Percentiles rank a stretch among this genome's conserved stretches.
phyloP scores from a whole-genome alignment of 1,140 invertebrate genomes.

The Trachymyrmex septentrionalis region DNA sequence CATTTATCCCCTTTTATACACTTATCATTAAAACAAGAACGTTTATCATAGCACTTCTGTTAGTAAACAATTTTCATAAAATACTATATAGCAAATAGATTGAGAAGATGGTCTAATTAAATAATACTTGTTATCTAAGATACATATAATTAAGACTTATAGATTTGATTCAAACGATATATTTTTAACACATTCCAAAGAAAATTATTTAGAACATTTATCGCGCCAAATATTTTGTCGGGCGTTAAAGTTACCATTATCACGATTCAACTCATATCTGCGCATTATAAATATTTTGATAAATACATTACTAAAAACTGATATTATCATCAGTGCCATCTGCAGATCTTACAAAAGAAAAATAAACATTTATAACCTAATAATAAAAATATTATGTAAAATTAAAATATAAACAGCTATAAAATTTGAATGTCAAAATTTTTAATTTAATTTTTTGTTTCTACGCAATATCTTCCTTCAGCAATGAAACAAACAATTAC shows the following conservation, averaged over 20 bases:
- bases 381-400: not conserved
- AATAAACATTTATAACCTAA: not conserved
- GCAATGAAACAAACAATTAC: not conserved
- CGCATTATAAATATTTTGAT: not conserved
- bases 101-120: not conserved
- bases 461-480: not conserved
- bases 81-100: not conserved
- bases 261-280: not conserved
- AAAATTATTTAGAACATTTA: not conserved
- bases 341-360: not conserved
- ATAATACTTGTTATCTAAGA: not conserved
- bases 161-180: not conserved
- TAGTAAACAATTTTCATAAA: not conserved
- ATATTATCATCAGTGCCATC: not conserved
- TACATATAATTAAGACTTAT: not conserved
- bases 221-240: not conserved
- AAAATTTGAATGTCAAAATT: not conserved
- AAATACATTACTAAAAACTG: conserved; percentile 2
- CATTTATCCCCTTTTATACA: not conserved
- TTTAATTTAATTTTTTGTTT: not conserved
- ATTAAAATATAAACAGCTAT: not conserved
- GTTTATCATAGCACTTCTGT: conserved; percentile 5
- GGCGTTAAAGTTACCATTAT: not conserved
- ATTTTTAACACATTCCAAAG: not conserved
- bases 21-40: not conserved